Percentiles rank a stretch among this genome's conserved stretches.
These are phyloP conservation scores for Bombylius major DNA, from an alignment of 2,888 invertebrate genomes.

Conservation along the genomic window DNA sequence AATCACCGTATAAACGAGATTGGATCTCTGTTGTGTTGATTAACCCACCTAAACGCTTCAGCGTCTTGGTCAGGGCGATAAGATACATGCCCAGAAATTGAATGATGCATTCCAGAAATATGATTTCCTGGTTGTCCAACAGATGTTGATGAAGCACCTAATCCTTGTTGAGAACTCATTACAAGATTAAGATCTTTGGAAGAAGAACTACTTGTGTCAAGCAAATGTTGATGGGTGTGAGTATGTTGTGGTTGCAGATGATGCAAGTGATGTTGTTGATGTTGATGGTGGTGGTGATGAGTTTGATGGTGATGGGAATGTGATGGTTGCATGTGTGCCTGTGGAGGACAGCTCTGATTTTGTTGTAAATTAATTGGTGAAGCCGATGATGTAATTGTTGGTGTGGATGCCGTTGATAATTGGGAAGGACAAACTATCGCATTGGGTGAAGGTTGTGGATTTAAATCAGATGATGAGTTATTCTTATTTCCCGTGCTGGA, in stretches of 20 bases:
- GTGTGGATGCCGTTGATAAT: constrained; percentile 14
- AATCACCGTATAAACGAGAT: constrained; percentile 25
- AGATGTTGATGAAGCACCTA: constrained; percentile 23
- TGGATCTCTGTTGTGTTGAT: constrained; percentile 20
- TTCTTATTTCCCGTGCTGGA: constrained; percentile 26
- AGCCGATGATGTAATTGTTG: constrained; percentile 23
- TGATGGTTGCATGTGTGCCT: constrained; percentile 19
- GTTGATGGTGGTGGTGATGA: constrained; percentile 13
- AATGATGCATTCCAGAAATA: constrained; percentile 8
- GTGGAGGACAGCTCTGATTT: constrained; percentile 28
- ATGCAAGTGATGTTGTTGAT: constrained; percentile 15
- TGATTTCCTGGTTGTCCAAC: constrained; percentile 15
- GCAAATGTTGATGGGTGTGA: constrained; percentile 3
- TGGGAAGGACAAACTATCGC: neutral
- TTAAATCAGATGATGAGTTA: constrained; percentile 35
- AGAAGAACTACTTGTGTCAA: constrained; percentile 1
- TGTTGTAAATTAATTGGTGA: constrained; percentile 20
- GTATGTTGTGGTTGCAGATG: constrained; percentile 8
- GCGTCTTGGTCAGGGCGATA: constrained; percentile 27
- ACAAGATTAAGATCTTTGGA: constrained; percentile 10
- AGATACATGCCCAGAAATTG: constrained; percentile 2
- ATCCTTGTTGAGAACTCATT: constrained; percentile 22
- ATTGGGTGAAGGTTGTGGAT: constrained; percentile 24
- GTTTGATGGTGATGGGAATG: constrained; percentile 8
- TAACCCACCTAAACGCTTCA: constrained; percentile 35